Base-by-base conservation (phyloP, 2,113 vertebrate genomes). In the Recurvirostra avosetta region DNA sequence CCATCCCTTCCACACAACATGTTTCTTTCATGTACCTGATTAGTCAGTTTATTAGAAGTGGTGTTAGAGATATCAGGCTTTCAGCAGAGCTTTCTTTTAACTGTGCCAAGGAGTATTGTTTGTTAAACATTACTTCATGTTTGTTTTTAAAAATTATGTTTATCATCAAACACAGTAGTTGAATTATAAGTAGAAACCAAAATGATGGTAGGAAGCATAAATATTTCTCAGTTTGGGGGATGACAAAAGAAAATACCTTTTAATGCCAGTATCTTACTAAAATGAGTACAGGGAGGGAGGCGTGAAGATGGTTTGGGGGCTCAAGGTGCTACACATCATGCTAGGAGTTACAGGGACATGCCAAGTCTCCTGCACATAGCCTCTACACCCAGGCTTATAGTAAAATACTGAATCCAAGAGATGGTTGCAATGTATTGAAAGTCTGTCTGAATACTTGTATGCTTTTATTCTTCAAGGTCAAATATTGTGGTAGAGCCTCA, bases 311-410 rank as follows among this genome's bases (percentile, higher is more conserved):
- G 15, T 58, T 15, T 63, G 50, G 50, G 85, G 71, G 36, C 71
- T 83, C 1, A 2, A 18, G 53, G 5, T 49, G 62, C 78, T 53
- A 5, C 36, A 1, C 23, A 5, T 40, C 1, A 0, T 65, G 38
- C 12, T 41, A 27, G 59, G 87, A 74, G 29, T 66, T 50, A 4
- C 55, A 32, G 2, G 40, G n/a, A 17, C 14, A 12, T 11, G 55
- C 23, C 14, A 26, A 8, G 30, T 45, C 63, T 74, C 36, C 2
- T 25, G 67, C 58, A 9, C 23, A 6, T n/a, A 83, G 80, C 65
- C 38, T 45, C 32, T n/a, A 2, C 26, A 2, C 15, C 23, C 41
- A 12, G 41, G 16, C 41, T 41, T 32, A 0, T 49, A 6, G 6
- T 17, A 17, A 71, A 71, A 50, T 63, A 5, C 63, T 25, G 22